These are phyloP conservation scores for Neogale vison DNA, from an alignment of 2,113 vertebrate species.

Conservation along the genomic window DNA sequence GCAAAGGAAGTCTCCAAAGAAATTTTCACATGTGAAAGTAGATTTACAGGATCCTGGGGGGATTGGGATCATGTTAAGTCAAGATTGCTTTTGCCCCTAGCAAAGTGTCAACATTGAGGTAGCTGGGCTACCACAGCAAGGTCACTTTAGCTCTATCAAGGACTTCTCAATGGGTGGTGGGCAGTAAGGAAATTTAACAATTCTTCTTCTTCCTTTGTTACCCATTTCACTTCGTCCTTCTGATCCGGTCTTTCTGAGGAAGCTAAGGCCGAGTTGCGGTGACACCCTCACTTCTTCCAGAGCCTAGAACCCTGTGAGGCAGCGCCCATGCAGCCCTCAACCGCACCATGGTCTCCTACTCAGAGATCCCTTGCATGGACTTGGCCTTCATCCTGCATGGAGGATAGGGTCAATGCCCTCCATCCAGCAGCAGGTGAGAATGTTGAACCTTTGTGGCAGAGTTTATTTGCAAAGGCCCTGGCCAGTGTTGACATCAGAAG, in stretches of 20 bases:
- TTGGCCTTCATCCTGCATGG: not conserved
- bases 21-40: too few species aligned
- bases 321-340: rapidly evolving
- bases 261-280: not conserved
- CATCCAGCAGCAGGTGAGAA: not conserved
- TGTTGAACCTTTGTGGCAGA: not conserved
- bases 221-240: too few species aligned
- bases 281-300: not conserved
- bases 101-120: too few species aligned
- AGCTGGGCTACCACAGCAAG: too few species aligned
- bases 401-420: not conserved
- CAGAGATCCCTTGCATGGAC: not conserved
- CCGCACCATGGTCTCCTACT: not conserved
- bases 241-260: not conserved
- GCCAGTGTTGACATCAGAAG: not conserved
- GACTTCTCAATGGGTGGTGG: too few species aligned
- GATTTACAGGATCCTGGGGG: too few species aligned
- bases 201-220: too few species aligned
- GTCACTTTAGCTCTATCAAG: too few species aligned
- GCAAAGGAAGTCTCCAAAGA: too few species aligned
- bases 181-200: too few species aligned
- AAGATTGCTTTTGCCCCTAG: too few species aligned
- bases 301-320: not conserved
- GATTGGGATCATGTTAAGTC: too few species aligned
- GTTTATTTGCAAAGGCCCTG: not conserved